A percentile compares a stretch with the other conserved stretches of the same genome.
Evolutionary conservation across 2,113 vertebrate genomes (phyloP).

Genomic region (Bujurquina vittata): DNA sequence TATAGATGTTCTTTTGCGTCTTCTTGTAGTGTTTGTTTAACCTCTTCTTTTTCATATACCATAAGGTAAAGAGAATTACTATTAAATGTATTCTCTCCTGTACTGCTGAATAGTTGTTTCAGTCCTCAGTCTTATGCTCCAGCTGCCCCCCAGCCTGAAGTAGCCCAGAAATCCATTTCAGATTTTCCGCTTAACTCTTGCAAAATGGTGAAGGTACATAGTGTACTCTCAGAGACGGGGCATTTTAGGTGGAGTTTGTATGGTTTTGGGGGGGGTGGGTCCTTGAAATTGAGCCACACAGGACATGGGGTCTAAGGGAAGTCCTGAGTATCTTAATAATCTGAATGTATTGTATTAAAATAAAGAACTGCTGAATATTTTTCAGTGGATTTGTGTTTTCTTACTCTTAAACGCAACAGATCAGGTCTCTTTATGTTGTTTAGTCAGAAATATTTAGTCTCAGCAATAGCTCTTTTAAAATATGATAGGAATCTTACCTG

Average conservation of each 20-base stretch:
- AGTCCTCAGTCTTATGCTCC: conserved; percentile 6
- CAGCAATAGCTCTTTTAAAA: background rate
- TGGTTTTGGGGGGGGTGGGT: background rate
- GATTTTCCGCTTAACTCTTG: conserved; percentile 67
- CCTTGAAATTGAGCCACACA: conserved; percentile 31
- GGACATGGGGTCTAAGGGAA: conserved; percentile 39
- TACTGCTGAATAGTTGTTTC: conserved; percentile 2
- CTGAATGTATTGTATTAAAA: conserved; percentile 12
- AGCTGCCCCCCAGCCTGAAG: conserved; percentile 1
- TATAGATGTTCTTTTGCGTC: background rate
- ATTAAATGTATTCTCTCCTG: background rate
- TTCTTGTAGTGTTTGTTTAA: background rate
- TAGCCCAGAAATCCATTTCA: conserved; percentile 68
- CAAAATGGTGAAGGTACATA: conserved; percentile 67
- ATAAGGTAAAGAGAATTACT: background rate
- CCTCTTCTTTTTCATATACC: background rate
- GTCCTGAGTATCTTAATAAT: conserved; percentile 22
- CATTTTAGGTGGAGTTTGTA: conserved; percentile 41
- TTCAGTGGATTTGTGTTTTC: background rate
- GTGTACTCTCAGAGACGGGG: conserved; percentile 67
- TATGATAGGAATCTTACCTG: background rate
- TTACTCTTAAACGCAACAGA: background rate
- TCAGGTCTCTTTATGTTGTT: background rate
- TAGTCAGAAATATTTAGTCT: background rate
- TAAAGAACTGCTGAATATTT: background rate